A percentile compares a stretch with the other conserved stretches of the same genome.
These are phyloP conservation scores for Cheilosia vulpina DNA, from an alignment of 2,888 invertebrate genomes.

Conservation along the genomic window DNA sequence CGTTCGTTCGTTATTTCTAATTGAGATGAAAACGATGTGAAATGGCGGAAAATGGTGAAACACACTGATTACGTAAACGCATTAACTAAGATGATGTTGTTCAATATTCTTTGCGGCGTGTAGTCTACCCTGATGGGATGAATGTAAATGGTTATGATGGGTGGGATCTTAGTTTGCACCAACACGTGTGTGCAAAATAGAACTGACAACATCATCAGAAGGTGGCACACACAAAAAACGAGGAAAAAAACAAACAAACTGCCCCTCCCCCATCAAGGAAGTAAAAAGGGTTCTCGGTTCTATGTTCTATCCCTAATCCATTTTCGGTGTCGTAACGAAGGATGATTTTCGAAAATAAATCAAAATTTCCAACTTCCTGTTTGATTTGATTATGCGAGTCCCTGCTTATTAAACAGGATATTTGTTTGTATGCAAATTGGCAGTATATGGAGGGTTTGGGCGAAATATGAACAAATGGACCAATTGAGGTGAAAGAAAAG, in stretches of 20 bases:
- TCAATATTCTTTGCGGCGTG: constrained; percentile 36
- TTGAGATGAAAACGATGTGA: constrained; percentile 62
- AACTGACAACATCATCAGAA: constrained; percentile 27
- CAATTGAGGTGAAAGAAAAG: constrained; percentile 34
- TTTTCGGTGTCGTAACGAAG: constrained; percentile 12
- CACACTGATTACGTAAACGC: constrained; percentile 54
- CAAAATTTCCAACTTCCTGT: constrained; percentile 53
- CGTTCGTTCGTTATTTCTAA: constrained; percentile 57
- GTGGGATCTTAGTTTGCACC: constrained; percentile 21
- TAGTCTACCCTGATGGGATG: constrained; percentile 4
- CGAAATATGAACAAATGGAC: constrained; percentile 9
- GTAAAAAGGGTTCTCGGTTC: constrained; percentile 19
- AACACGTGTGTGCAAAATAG: neutral
- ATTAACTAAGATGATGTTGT: constrained; percentile 57
- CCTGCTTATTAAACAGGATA: constrained; percentile 38
- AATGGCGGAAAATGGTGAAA: constrained; percentile 60
- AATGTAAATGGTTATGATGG: constrained; percentile 41
- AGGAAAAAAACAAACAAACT: constrained; percentile 26
- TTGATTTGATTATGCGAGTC: constrained; percentile 53
- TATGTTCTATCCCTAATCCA: constrained; percentile 24
- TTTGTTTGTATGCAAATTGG: constrained; percentile 46
- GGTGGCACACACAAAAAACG: neutral
- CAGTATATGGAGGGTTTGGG: neutral
- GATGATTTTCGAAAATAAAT: constrained; percentile 58
- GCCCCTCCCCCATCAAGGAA: constrained; percentile 5